Conservation (phyloP, 1,140 invertebrate genomes). For the Mya arenaria region DNA sequence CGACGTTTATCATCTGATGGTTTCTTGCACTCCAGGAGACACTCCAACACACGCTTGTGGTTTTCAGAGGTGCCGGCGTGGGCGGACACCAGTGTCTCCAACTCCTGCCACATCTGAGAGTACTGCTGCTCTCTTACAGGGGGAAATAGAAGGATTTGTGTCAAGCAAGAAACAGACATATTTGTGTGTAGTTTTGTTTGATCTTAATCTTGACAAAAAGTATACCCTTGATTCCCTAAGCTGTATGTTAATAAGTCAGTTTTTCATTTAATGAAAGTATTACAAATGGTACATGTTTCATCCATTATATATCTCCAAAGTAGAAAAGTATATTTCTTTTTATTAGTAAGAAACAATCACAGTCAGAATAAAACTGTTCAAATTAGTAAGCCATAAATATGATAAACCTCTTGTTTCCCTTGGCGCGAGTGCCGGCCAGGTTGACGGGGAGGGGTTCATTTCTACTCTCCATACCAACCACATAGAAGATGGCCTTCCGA, state of each 20-base stretch:
- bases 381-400: not conserved
- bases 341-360: too few relatives aligned
- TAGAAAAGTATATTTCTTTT: too few relatives aligned
- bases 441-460: slow-evolving; percentile 90
- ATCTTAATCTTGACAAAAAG: too few relatives aligned
- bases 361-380: too few relatives aligned
- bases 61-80: slow-evolving; percentile 86
- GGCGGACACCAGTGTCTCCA: slow-evolving; percentile 91
- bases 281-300: not conserved
- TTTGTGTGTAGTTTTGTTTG: not conserved
- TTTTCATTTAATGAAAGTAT: not conserved
- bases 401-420: slow-evolving; percentile 81
- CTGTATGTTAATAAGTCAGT: not conserved
- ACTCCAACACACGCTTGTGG: slow-evolving; percentile 91
- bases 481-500: slow-evolving; percentile 91
- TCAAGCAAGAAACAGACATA: not conserved
- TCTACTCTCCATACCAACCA: slow-evolving; percentile 91
- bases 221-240: too few relatives aligned
- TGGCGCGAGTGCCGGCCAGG: slow-evolving; percentile 82
- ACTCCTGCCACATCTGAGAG: slow-evolving; percentile 92
- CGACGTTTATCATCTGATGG: slow-evolving; percentile 71
- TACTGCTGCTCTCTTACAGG: slow-evolving; percentile 97
- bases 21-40: slow-evolving; percentile 90
- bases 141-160: too few relatives aligned
- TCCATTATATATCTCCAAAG: too few relatives aligned